A percentile compares a stretch with the other conserved stretches of the same genome.
phyloP scores from a whole-genome alignment of 2,113 vertebrate genomes.

The Drymodes brunneopygia region DNA sequence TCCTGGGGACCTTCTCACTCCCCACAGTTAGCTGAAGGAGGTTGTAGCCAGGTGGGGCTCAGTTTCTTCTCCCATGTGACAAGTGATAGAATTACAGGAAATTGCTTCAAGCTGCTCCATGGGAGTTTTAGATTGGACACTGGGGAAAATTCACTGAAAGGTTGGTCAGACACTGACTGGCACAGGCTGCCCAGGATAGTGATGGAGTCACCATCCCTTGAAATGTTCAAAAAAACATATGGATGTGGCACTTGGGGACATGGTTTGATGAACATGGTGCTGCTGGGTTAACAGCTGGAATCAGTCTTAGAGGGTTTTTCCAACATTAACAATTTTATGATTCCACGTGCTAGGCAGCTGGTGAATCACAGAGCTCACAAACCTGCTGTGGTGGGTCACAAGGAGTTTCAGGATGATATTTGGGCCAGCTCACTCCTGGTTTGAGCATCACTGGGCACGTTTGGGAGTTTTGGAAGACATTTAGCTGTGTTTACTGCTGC shows the following conservation, averaged over 20 bases:
- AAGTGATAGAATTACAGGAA: neutral
- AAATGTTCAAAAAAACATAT: neutral
- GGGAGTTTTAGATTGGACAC: neutral
- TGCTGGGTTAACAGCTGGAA: neutral
- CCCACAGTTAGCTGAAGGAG: neutral
- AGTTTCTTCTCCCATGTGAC: neutral
- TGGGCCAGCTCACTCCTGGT: neutral
- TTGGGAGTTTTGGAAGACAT: neutral
- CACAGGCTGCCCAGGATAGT: neutral
- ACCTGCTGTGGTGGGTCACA: neutral
- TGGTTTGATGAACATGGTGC: neutral
- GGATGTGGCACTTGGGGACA: neutral
- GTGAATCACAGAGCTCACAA: neutral
- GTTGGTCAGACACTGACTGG: neutral
- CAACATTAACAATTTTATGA: neutral
- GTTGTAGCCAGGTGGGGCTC: neutral
- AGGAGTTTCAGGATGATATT: neutral
- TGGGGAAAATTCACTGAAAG: neutral
- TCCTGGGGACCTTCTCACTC: neutral
- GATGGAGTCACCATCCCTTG: neutral
- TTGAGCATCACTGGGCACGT: fast-evolving
- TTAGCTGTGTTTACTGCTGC: neutral
- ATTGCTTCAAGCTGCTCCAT: neutral
- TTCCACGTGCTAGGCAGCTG: neutral
- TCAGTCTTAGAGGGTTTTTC: neutral